Base-by-base conservation (phyloP, 2,888 invertebrate genomes). In the Luffia ferchaultella region DNA sequence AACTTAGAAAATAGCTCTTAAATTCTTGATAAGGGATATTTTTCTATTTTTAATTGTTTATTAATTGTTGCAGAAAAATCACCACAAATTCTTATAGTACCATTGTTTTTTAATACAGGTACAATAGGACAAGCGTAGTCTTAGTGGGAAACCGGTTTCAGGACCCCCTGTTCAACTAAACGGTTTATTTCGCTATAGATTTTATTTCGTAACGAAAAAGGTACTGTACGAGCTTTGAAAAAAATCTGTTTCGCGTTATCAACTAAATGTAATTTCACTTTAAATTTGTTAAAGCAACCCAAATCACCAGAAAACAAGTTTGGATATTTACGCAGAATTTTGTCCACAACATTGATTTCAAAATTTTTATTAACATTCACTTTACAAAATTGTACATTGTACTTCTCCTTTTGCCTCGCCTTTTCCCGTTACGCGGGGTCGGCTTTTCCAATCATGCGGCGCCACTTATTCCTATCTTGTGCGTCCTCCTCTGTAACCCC, bases 41-140 rank as follows among this genome's bases (percentile, higher is more conserved):
- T 51, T 16, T 63, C 63, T 17, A 62, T 58, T 19, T 54, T 50
- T 18, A 64, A 45, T 46, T 54, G 54, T 46, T 58, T 58, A 50
- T 63, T 64, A 43, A 62, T 16, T 1, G 61, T 62, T 2, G 61
- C 53, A 9, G 60, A 60, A 50, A 52, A 62, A 48, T 59, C 58
- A 1, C 55, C 58, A n/a, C 57, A 56, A 18, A 58, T 56, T 42
- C 51, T 54, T 1, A 56, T 52, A 17, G 45, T 50, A 2, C 57
- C 55, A 30, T 54, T 55, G 2, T 49, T 50, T 30, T 60, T 56
- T 48, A 57, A 20, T 1, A 59, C 57, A 1, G 57, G 57, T 7
- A 58, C 58, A n/a, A 59, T 60, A 0, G 58, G 60, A 0, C 59
- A 57, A 1, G 57, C 58, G 48, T 57, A 59, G 7, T 55, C 41